Percentiles rank a stretch among this genome's conserved stretches.
These are phyloP conservation scores for Antrozous pallidus DNA, from an alignment of 2,797 vertebrate species.

Conservation along the genomic window DNA sequence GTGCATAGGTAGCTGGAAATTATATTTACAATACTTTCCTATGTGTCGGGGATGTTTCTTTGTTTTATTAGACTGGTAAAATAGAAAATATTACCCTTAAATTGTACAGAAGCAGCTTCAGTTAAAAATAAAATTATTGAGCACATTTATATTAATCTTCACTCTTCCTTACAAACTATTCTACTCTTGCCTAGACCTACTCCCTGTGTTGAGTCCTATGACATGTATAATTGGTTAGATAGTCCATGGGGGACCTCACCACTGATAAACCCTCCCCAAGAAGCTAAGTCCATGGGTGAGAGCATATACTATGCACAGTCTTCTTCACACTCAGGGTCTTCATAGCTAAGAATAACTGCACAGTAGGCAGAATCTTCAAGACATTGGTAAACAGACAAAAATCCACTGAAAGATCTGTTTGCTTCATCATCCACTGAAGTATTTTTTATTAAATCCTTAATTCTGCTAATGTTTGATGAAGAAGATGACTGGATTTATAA, in stretches of 20 bases:
- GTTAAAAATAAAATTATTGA: not conserved
- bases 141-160: not conserved
- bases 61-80: not conserved
- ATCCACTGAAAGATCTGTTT: not conserved
- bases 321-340: not conserved
- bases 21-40: not conserved
- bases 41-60: not conserved
- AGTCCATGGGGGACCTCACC: not conserved
- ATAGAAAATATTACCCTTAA: not conserved
- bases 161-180: not conserved
- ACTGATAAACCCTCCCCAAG: not conserved
- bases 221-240: not conserved
- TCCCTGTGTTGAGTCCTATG: not conserved
- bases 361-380: not conserved
- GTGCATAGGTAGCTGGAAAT: not conserved
- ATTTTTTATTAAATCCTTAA: slow-evolving; percentile 25
- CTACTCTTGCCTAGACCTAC: not conserved
- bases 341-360: not conserved
- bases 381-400: not conserved
- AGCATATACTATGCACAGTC: not conserved
- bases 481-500: not conserved
- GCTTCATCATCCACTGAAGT: not conserved
- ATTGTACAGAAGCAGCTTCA: not conserved
- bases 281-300: not conserved
- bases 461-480: not conserved